Percentiles rank a stretch among this genome's conserved stretches.
These are phyloP conservation scores for Todus mexicanus DNA, from an alignment of 2,797 vertebrate genomes.

Conservation along the genomic window DNA sequence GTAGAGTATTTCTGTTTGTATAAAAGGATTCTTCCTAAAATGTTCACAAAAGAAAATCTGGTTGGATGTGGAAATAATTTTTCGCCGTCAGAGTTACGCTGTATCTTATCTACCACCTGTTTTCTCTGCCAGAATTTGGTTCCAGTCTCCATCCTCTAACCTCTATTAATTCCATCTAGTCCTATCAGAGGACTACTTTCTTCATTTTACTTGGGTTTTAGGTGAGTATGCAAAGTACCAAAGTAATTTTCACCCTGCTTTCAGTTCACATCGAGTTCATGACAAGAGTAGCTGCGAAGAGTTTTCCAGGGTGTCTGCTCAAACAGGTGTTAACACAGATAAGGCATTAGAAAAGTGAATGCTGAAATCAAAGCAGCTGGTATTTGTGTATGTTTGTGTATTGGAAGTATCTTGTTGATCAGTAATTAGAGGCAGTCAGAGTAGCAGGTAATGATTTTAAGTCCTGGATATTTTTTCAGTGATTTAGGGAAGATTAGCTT, in stretches of 20 bases:
- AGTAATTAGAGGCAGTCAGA: background rate
- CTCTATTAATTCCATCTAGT: background rate
- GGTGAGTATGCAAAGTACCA: background rate
- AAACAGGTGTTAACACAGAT: background rate
- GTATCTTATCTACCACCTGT: background rate
- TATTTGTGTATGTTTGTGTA: background rate
- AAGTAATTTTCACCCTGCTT: background rate
- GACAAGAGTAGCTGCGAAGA: background rate
- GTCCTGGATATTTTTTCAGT: background rate
- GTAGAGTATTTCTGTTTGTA: background rate
- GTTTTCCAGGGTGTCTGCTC: background rate
- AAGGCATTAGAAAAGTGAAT: background rate
- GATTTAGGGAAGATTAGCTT: background rate
- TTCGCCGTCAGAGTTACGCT: background rate
- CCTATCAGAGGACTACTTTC: background rate
- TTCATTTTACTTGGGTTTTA: background rate
- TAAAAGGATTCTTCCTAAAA: background rate
- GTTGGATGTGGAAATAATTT: background rate
- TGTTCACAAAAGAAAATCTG: background rate
- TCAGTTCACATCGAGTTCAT: fast-evolving
- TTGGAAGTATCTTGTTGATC: background rate
- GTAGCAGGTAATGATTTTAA: background rate
- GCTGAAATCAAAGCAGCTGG: background rate
- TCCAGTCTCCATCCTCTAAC: background rate
- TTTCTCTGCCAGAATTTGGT: background rate